Conservation (phyloP, 2,888 invertebrate species). For the Erpobdella octoculata region DNA sequence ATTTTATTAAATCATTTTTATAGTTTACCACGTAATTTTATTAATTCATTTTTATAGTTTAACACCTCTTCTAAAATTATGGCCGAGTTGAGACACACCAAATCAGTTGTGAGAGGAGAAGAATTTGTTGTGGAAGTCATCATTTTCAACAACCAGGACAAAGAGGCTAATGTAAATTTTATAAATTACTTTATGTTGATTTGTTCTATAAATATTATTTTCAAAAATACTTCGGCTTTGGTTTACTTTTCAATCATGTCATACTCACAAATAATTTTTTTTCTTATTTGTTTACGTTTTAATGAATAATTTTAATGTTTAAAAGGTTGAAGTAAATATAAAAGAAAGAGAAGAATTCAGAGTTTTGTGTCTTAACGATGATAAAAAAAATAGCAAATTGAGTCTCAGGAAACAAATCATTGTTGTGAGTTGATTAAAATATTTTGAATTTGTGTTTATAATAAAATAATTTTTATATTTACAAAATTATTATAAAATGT, state of each 20-base stretch:
- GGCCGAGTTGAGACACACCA: background rate
- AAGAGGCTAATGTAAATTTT: background rate
- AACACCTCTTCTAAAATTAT: background rate
- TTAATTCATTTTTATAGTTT: background rate
- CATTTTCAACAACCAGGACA: constrained; percentile 3
- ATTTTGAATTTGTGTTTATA: too few species aligned
- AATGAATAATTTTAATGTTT: background rate
- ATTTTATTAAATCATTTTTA: too few species aligned
- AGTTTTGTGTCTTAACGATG: background rate
- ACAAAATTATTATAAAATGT: background rate
- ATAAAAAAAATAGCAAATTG: background rate
- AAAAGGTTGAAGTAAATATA: background rate
- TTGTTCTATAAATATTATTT: too few species aligned
- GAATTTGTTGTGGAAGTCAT: background rate
- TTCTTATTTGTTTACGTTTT: background rate
- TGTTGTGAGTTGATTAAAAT: background rate
- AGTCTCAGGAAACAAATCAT: background rate
- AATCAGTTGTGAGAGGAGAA: background rate
- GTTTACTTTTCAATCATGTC: too few species aligned
- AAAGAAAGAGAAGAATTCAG: background rate
- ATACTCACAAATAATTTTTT: too few species aligned
- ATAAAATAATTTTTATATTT: background rate
- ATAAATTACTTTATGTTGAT: too few species aligned
- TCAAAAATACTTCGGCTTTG: too few species aligned
- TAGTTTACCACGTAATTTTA: too few species aligned